These are phyloP conservation scores for Scaptomyza reducta DNA, from an alignment of 2,888 invertebrate species.

Conservation along the genomic window DNA sequence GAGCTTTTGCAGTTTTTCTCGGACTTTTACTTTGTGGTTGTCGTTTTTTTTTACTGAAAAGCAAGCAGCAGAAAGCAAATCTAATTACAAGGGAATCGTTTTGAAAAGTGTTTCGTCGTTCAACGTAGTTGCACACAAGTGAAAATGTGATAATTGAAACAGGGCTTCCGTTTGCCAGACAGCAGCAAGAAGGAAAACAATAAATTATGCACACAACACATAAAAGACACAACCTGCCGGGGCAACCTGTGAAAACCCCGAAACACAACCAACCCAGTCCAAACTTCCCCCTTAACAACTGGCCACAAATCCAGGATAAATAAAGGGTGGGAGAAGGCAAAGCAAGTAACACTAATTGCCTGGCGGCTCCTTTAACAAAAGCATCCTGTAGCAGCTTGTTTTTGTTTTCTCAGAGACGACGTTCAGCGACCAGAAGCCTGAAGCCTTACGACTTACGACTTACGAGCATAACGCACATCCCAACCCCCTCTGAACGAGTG, in stretches of 20 bases:
- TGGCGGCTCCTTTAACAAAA: slow-evolving; percentile 43
- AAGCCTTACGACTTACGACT: slow-evolving; percentile 51
- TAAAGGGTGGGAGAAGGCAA: background rate
- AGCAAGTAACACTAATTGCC: slow-evolving; percentile 70
- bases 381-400: slow-evolving; percentile 61
- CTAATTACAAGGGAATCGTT: slow-evolving; percentile 63
- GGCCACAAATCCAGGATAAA: slow-evolving; percentile 45
- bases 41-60: slow-evolving; percentile 23
- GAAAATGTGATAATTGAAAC: slow-evolving; percentile 71
- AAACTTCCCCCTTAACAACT: slow-evolving; percentile 50
- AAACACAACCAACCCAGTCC: slow-evolving; percentile 33
- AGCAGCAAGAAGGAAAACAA: slow-evolving; percentile 56
- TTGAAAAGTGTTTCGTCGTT: slow-evolving; percentile 12
- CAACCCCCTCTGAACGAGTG: background rate
- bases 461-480: too few species aligned
- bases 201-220: slow-evolving; percentile 75
- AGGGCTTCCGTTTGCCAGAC: slow-evolving; percentile 62
- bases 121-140: slow-evolving; percentile 12
- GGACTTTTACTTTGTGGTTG: slow-evolving; percentile 62
- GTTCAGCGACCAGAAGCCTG: slow-evolving; percentile 21
- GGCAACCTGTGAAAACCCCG: slow-evolving; percentile 40
- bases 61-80: slow-evolving; percentile 48
- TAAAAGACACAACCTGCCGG: slow-evolving; percentile 69
- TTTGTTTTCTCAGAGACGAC: slow-evolving; percentile 60
- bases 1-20: slow-evolving; percentile 32